Evolutionary conservation across 2,797 vertebrate species (phyloP).

Genomic region (Rachycentron canadum): DNA sequence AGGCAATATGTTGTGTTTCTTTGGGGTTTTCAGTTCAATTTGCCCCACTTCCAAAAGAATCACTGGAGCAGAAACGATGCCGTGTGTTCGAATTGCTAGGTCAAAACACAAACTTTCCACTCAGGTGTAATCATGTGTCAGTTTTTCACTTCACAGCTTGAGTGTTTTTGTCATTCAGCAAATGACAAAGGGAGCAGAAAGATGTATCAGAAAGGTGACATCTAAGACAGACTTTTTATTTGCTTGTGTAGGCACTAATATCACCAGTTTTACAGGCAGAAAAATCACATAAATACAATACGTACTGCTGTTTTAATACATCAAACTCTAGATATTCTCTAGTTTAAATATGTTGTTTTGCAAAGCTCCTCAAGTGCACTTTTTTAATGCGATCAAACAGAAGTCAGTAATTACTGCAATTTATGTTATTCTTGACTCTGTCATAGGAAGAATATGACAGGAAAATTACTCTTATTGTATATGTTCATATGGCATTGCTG

Average conservation of each 20-base stretch:
- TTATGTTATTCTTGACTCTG: slow-evolving; percentile 55
- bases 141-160: slow-evolving; percentile 21
- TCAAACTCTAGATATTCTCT: background rate
- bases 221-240: background rate
- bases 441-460: slow-evolving; percentile 56
- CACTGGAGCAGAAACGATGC: slow-evolving; percentile 33
- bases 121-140: slow-evolving; percentile 10
- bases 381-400: slow-evolving; percentile 47
- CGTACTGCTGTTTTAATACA: background rate
- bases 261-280: background rate
- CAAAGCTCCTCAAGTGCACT: slow-evolving; percentile 21
- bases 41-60: slow-evolving; percentile 38
- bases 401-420: slow-evolving; percentile 51
- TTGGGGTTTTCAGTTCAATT: slow-evolving; percentile 49
- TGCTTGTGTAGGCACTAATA: slow-evolving; percentile 1
- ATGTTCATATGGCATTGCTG: slow-evolving; percentile 39
- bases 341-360: slow-evolving; percentile 28
- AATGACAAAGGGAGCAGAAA: background rate
- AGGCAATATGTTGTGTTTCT: slow-evolving; percentile 57
- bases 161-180: slow-evolving; percentile 4
- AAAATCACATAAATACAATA: slow-evolving; percentile 1
- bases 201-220: slow-evolving; percentile 8
- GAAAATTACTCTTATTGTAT: slow-evolving; percentile 58
- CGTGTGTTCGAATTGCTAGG: slow-evolving; percentile 19
- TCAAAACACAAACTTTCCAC: slow-evolving; percentile 47